phyloP scores from a whole-genome alignment of 2,888 invertebrate genomes.

The Thysanoteuthis rhombus region DNA sequence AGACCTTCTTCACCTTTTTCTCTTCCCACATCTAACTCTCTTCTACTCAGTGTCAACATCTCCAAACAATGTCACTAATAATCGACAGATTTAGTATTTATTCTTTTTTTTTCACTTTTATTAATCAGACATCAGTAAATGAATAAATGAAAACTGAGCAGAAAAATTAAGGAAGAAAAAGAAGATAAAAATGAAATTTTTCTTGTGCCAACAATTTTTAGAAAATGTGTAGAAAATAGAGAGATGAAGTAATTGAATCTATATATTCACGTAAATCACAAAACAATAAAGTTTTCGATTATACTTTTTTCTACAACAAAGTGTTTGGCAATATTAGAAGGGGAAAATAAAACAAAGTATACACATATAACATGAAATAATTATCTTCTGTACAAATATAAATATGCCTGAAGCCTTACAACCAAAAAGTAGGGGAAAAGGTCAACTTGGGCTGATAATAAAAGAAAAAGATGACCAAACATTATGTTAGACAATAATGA shows the following conservation, averaged over 20 bases:
- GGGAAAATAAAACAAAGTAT: background rate
- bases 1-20: background rate
- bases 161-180: background rate
- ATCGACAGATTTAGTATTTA: too few species aligned
- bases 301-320: background rate
- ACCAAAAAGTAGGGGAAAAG: background rate
- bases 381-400: background rate
- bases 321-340: background rate
- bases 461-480: background rate
- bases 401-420: background rate
- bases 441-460: background rate
- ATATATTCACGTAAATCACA: background rate
- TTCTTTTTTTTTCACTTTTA: too few species aligned
- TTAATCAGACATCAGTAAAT: background rate
- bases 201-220: background rate
- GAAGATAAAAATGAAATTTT: background rate
- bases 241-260: background rate
- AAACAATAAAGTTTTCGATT: background rate
- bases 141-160: background rate
- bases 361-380: background rate
- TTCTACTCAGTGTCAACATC: background rate
- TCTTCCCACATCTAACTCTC: background rate
- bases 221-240: background rate
- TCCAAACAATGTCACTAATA: too few species aligned
- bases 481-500: background rate